Evolutionary conservation across 2,113 vertebrate species (phyloP), one percentile per base, ranked within the genome.

Genomic region (Narcine bancroftii): DNA sequence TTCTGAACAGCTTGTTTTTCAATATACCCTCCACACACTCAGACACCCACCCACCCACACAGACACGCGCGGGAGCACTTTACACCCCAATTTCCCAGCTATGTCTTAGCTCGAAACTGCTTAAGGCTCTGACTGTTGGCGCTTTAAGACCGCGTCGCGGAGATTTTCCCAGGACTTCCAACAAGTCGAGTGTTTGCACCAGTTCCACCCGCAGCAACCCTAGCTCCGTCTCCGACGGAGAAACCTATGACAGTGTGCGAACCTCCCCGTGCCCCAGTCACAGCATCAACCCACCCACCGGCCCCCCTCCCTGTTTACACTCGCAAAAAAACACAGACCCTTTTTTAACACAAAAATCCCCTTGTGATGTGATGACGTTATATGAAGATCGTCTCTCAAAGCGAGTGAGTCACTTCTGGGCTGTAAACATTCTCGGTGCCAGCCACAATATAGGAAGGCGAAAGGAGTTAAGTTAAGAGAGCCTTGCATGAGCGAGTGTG

Each of bases 311-410:
- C 81, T 83, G 47, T 83, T 83, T 56, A 83, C 79, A 81, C 77
- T 81, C 77, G 26, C 24, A 79, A 36, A 77, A 17, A 77, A 17
- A 79, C 76, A 87, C 81, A 87, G 53, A 36, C 13, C 81, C 81
- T 36, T 87, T 53, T 87, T 60, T 36, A 87, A 63, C 56, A 87
- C 81, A 87, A 63, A 60, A 87, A 87, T 87, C 33, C 81, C n/a
- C 81, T 24, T 87, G 81, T 87, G 81, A 87, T 87, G 81, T 60
- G 39, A 87, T 87, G 81, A 87, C 81, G 81, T 87, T 87, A 63
- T 33, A 87, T 87, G 81, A 60, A 87, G 81, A 87, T 87, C 47
- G 81, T 33, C 81, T 85, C 81, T 83, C 47, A 0, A 19, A 63
- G 29, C 17, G 81, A 87, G 53, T 87, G 53, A 87, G 81, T 85